Conservation (phyloP, 2,797 vertebrate genomes). For the Melanitta fusca region DNA sequence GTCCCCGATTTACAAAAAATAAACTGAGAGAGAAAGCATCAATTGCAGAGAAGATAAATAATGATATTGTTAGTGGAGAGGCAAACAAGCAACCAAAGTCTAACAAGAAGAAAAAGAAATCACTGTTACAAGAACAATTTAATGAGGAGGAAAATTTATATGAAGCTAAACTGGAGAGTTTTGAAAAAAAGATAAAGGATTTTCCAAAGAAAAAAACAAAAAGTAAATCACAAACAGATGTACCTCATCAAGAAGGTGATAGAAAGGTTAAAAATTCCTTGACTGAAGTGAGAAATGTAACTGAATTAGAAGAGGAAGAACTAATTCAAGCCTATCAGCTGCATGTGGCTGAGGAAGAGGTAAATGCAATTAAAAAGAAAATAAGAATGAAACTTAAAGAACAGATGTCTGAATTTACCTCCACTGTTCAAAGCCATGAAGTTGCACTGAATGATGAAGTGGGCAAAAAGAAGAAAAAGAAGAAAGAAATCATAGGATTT, state of each 20-base stretch:
- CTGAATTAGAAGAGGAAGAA: constrained; percentile 80
- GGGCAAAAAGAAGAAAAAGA: constrained; percentile 90
- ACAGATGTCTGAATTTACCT: constrained; percentile 74
- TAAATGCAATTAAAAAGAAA: constrained; percentile 83
- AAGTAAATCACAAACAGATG: constrained; percentile 58
- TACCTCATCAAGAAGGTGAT: constrained; percentile 47
- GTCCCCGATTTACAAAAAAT: constrained; percentile 84
- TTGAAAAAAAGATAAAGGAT: constrained; percentile 57
- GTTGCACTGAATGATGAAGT: constrained; percentile 81
- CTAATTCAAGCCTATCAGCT: constrained; percentile 87
- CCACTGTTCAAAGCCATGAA: constrained; percentile 68
- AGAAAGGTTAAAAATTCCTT: constrained; percentile 76
- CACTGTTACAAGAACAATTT: constrained; percentile 69
- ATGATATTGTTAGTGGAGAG: constrained; percentile 74
- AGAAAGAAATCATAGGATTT: constrained; percentile 79
- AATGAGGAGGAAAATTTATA: constrained; percentile 67
- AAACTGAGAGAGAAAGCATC: constrained; percentile 80
- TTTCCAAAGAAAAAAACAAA: constrained; percentile 63
- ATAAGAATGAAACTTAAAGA: constrained; percentile 81
- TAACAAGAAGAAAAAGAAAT: constrained; percentile 83
- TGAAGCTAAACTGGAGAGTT: constrained; percentile 49
- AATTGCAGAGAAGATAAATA: constrained; percentile 81
- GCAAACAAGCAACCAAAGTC: constrained; percentile 68
- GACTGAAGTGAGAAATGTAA: constrained; percentile 68
- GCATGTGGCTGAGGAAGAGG: constrained; percentile 86